A percentile compares a stretch with the other conserved stretches of the same genome.
These are phyloP conservation scores for Hyperoplus immaculatus DNA, from an alignment of 2,797 vertebrate genomes.

Conservation along the genomic window DNA sequence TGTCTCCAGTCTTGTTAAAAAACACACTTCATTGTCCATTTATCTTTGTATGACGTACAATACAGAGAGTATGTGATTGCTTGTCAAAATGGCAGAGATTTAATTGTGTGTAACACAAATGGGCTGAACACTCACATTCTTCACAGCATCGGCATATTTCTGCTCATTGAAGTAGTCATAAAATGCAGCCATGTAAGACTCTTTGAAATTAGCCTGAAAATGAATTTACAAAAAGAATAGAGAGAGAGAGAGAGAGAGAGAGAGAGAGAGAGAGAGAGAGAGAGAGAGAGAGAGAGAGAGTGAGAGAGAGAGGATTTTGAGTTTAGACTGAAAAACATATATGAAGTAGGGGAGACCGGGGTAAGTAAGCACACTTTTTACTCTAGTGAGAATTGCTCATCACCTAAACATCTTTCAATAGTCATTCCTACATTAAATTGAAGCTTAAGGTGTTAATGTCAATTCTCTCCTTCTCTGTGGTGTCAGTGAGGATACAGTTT, in stretches of 20 bases:
- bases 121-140: slow-evolving; percentile 90
- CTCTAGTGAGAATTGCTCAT: too few relatives aligned
- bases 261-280: slow-evolving; percentile 5
- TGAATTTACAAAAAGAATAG: slow-evolving; percentile 32
- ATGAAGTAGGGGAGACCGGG: neutral
- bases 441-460: too few relatives aligned
- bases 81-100: slow-evolving; percentile 11
- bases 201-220: slow-evolving; percentile 97
- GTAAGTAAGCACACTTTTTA: too few relatives aligned
- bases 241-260: slow-evolving; percentile 3
- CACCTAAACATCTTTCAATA: too few relatives aligned
- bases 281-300: slow-evolving; percentile 7
- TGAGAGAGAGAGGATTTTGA: neutral
- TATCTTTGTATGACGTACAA: neutral
- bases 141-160: slow-evolving; percentile 98
- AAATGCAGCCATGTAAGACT: slow-evolving; percentile 98
- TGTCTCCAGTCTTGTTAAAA: neutral
- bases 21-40: neutral
- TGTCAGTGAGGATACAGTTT: too few relatives aligned
- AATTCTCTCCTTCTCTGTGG: too few relatives aligned
- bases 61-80: neutral
- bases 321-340: slow-evolving; percentile 10
- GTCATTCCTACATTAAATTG: too few relatives aligned
- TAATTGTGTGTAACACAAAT: neutral
- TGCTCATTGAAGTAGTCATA: slow-evolving; percentile 99